Conservation (phyloP, 2,888 invertebrate genomes). For the Agriopis leucophaearia region DNA sequence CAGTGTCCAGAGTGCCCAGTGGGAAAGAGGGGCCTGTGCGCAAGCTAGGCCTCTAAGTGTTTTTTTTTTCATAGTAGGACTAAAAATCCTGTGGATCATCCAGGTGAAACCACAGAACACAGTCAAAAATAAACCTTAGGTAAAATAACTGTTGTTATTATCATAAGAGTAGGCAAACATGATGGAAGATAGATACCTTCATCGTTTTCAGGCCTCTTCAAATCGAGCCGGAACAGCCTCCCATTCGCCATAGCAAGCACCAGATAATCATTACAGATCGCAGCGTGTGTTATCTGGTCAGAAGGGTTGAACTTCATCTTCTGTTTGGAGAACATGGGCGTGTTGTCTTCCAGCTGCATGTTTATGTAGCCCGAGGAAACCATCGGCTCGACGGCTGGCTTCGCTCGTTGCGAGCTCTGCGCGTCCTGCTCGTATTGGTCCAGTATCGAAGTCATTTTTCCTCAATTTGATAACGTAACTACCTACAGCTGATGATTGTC, state of each 20-base stretch:
- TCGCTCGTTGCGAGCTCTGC: constrained; percentile 78
- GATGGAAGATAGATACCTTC: constrained; percentile 86
- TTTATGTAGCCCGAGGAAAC: constrained; percentile 84
- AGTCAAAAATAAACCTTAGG: background rate
- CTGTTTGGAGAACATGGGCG: constrained; percentile 95
- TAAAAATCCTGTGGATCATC: background rate
- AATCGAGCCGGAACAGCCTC: constrained; percentile 92
- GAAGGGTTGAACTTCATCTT: constrained; percentile 93
- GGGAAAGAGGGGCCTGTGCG: too few relatives aligned
- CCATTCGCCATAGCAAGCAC: constrained; percentile 94
- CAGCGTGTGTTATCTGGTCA: constrained; percentile 92
- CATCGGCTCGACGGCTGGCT: constrained; percentile 73
- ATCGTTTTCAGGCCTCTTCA: constrained; percentile 91
- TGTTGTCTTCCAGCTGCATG: constrained; percentile 89
- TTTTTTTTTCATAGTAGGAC: background rate
- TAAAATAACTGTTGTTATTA: background rate
- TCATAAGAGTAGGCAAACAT: background rate
- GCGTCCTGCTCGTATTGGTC: constrained; percentile 95
- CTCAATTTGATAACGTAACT: constrained; percentile 23
- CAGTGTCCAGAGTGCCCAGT: too few relatives aligned
- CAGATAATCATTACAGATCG: constrained; percentile 93
- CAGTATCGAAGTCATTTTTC: constrained; percentile 92
- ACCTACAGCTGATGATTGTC: background rate
- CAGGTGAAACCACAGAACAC: background rate
- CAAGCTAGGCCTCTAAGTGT: too few relatives aligned